A percentile compares a stretch with the other conserved stretches of the same genome.
These are phyloP conservation scores for Schizaphis graminum DNA, from an alignment of 2,888 invertebrate species.

Conservation along the genomic window DNA sequence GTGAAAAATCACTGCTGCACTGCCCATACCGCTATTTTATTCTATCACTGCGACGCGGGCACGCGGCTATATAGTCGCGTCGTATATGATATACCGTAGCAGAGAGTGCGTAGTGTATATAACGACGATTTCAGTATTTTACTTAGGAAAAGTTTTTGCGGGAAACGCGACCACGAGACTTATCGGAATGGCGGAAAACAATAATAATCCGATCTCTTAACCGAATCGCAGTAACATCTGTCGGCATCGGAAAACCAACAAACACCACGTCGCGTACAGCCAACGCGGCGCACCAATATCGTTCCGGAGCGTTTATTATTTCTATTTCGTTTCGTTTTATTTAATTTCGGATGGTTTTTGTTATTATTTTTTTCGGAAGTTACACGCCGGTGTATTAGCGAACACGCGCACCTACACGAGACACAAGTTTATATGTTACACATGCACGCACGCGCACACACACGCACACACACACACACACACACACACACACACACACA, in stretches of 20 bases:
- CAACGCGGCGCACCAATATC: neutral
- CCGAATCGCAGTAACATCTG: constrained; percentile 14
- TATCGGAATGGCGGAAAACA: neutral
- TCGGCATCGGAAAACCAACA: neutral
- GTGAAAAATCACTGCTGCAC: too few relatives aligned
- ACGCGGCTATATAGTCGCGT: too few relatives aligned
- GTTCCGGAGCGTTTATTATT: constrained; percentile 32
- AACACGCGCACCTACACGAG: neutral
- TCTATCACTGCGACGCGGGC: too few relatives aligned
- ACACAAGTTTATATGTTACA: neutral
- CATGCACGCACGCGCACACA: neutral
- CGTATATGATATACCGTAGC: neutral
- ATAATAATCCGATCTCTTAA: neutral
- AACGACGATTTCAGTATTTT: neutral
- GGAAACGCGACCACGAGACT: neutral
- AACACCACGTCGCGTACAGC: neutral
- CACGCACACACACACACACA: neutral
- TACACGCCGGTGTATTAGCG: neutral
- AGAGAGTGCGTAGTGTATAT: neutral
- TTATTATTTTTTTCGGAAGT: neutral
- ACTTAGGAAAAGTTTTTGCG: neutral
- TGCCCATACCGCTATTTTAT: too few relatives aligned
- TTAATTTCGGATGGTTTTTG: constrained; percentile 17
- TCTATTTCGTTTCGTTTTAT: constrained; percentile 35
- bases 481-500: neutral